Percentiles rank a stretch among this genome's conserved stretches.
Evolutionary conservation across 2,888 invertebrate genomes (phyloP).

Genomic region (Resseliella maxima): DNA sequence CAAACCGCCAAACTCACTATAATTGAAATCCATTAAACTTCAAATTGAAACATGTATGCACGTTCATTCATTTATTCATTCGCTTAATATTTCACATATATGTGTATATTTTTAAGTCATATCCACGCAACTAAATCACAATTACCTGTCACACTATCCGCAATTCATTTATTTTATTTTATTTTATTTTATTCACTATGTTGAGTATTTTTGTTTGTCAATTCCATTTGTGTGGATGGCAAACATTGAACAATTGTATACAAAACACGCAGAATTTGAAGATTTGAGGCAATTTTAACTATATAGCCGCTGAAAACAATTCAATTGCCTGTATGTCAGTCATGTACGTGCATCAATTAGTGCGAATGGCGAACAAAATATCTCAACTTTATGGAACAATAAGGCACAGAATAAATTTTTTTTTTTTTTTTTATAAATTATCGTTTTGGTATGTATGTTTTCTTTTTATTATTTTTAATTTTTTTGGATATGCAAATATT

Average conservation of each 20-base stretch:
- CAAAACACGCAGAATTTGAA: background rate
- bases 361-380: background rate
- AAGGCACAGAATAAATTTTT: background rate
- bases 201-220: background rate
- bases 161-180: too few species aligned
- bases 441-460: background rate
- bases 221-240: background rate
- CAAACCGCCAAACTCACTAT: background rate
- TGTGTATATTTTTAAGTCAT: background rate
- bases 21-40: constrained; percentile 37
- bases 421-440: too few species aligned
- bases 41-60: constrained; percentile 1
- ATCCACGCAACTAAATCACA: constrained; percentile 5
- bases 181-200: constrained; percentile 15
- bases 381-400: background rate
- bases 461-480: too few species aligned
- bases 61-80: background rate
- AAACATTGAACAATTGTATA: background rate
- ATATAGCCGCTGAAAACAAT: background rate
- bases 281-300: constrained; percentile 4
- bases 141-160: constrained; percentile 9
- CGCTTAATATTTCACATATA: background rate
- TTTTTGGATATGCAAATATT: constrained; percentile 26
- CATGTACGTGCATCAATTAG: constrained; percentile 47
- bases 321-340: background rate